Base-by-base conservation (phyloP, 2,888 invertebrate genomes). In the Tineola bisselliella region DNA sequence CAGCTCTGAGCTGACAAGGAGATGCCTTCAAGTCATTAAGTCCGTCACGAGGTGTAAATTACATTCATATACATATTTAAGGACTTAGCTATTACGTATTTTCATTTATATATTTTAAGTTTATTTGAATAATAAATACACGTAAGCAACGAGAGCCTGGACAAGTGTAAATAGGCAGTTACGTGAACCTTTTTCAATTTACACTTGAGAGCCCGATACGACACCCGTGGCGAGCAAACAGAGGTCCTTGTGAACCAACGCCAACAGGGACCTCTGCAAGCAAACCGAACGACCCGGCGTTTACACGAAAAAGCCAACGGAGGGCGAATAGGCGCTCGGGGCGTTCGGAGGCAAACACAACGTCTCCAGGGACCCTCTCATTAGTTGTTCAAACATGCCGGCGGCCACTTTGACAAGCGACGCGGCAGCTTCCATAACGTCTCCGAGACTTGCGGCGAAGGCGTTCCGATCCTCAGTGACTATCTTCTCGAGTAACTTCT, bases 321-420 rank as follows among this genome's bases (percentile, higher is more conserved):
- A 66, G 68, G 69, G 62, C 61, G 60, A 61, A 57, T 68, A 69
- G 71, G 70, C 72, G 70, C 69, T 77, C 76, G 73, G 72, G 71
- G 70, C 72, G 70, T 69, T 77, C 77, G 72, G 72, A 74, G 70
- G 80, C 79, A 84, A 84, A 86, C 83, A 84, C 71, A 66, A 65
- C 74, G 79, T 84, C 86, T 86, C 84, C 73, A 70, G 86, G 84
- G 84, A 79, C 68, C 78, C 82, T 77, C 84, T 86, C 86, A 87
- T 87, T 87, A 87, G 81, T 86, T 81, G 86, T 79, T 75, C 86
- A 87, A 86, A 87, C 81, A 86, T 70, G 76, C 82, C 78, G 77
- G 79, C 81, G 80, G 82, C 83, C 81, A 84, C 86, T 86, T 84
- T 84, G 86, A 86, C 84, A 83, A 79, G 80, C 81, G 75, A 74